A percentile compares a stretch with the other conserved stretches of the same genome.
These are phyloP conservation scores for Prosopocoilus inquinatus DNA, from an alignment of 2,888 invertebrate species.

Conservation along the genomic window DNA sequence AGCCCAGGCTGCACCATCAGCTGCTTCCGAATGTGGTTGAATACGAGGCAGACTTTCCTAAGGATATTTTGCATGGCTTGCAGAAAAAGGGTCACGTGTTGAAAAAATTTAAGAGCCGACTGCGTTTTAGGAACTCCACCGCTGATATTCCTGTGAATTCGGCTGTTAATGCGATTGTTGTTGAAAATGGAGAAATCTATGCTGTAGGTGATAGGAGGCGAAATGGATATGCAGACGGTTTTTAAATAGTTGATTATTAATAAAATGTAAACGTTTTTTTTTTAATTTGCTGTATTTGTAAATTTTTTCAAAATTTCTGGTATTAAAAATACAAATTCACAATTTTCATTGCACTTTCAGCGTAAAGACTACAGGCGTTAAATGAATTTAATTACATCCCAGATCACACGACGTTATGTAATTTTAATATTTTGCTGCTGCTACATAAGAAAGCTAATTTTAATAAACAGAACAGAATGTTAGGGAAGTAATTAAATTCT, in stretches of 20 bases:
- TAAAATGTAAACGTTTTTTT: background rate
- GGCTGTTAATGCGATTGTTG: constrained; percentile 26
- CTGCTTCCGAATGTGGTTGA: constrained; percentile 72
- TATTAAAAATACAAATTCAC: constrained; percentile 4
- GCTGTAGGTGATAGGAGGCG: constrained; percentile 27
- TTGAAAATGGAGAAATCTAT: constrained; percentile 19
- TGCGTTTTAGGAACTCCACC: constrained; percentile 3
- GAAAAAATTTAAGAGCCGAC: constrained; percentile 13
- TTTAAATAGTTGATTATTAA: background rate
- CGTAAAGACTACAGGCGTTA: no score
- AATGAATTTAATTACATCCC: no score
- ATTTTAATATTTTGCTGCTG: no score
- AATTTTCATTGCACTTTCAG: background rate
- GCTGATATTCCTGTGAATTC: constrained; percentile 23
- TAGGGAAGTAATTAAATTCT: background rate
- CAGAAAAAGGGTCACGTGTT: constrained; percentile 20
- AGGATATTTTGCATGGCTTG: constrained; percentile 20
- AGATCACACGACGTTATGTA: no score
- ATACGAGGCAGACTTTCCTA: constrained; percentile 62
- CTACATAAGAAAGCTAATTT: no score
- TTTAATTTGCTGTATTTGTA: background rate
- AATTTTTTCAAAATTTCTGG: background rate
- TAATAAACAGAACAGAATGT: background rate
- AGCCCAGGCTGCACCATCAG: constrained; percentile 83
- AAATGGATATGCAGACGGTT: constrained; percentile 20